Evolutionary conservation across 2,797 vertebrate species (phyloP).

Genomic region (Arnoldichthys spilopterus): DNA sequence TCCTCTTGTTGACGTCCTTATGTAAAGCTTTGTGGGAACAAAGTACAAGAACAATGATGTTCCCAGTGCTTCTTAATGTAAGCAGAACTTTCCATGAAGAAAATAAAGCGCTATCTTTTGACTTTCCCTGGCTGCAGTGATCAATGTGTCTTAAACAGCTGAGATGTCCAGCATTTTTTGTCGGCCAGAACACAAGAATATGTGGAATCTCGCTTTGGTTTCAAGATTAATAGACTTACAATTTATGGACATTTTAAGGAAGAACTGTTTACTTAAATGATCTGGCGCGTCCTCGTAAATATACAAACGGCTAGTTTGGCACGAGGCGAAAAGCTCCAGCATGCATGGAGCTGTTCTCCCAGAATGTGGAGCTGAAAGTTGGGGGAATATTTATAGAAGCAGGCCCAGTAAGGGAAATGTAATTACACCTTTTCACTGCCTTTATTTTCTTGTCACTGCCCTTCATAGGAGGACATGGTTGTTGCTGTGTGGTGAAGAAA

Average conservation of each 20-base stretch:
- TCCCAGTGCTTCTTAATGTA: conserved; percentile 26
- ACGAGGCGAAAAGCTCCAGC: neutral
- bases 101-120: conserved; percentile 5
- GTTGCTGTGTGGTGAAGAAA: conserved; percentile 53
- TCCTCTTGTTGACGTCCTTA: neutral
- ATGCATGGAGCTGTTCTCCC: neutral
- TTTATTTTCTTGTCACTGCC: conserved; percentile 18
- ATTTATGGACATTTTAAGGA: neutral
- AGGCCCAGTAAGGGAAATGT: conserved; percentile 26
- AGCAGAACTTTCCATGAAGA: conserved; percentile 28
- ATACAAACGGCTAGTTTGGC: neutral
- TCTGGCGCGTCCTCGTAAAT: neutral
- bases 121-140: conserved; percentile 3
- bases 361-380: neutral
- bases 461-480: neutral
- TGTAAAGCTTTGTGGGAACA: conserved; percentile 16
- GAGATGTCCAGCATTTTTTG: neutral
- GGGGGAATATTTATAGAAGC: conserved; percentile 4
- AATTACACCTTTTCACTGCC: conserved; percentile 59
- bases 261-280: neutral
- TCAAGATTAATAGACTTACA: neutral
- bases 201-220: neutral
- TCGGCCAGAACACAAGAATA: neutral
- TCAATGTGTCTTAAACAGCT: conserved; percentile 14
- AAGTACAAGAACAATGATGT: conserved; percentile 12